These are phyloP conservation scores for Nettapus auritus DNA, from an alignment of 2,113 vertebrate genomes.

Conservation along the genomic window DNA sequence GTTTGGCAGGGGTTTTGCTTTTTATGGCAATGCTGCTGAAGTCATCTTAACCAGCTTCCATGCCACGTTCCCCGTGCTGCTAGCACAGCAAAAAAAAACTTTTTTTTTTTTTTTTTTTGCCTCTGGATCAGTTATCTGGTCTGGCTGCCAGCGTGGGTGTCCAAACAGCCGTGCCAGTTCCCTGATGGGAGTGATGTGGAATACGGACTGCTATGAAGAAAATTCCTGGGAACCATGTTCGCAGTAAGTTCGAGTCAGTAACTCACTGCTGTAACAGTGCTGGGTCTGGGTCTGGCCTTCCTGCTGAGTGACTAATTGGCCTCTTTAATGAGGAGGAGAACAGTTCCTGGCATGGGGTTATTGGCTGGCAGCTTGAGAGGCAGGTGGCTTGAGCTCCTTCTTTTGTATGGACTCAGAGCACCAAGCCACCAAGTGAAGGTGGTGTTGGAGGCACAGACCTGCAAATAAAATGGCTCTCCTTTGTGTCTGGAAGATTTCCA, in stretches of 20 bases:
- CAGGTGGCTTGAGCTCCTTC: not conserved
- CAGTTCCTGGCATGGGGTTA: not conserved
- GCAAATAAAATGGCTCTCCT: not conserved
- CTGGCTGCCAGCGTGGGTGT: constrained; percentile 1
- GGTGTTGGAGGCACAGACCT: not conserved
- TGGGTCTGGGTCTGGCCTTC: not conserved
- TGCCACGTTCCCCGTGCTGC: not conserved
- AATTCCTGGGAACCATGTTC: not conserved
- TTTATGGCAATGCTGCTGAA: not conserved
- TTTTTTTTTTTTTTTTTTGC: not conserved
- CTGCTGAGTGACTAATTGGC: not conserved
- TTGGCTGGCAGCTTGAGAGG: not conserved
- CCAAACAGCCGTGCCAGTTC: not conserved
- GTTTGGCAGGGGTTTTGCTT: constrained; percentile 13
- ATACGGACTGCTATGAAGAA: not conserved
- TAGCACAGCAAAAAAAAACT: not conserved
- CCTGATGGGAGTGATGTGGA: not conserved
- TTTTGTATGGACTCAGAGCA: not conserved
- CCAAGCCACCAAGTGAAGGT: not conserved
- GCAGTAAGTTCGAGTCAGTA: not conserved
- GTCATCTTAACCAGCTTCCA: not conserved
- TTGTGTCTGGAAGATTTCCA: not conserved
- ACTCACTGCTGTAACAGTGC: not conserved
- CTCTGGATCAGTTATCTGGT: not conserved
- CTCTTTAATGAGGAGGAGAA: not conserved